Conservation (phyloP, 2,888 invertebrate species). For the Penaeus monodon region DNA sequence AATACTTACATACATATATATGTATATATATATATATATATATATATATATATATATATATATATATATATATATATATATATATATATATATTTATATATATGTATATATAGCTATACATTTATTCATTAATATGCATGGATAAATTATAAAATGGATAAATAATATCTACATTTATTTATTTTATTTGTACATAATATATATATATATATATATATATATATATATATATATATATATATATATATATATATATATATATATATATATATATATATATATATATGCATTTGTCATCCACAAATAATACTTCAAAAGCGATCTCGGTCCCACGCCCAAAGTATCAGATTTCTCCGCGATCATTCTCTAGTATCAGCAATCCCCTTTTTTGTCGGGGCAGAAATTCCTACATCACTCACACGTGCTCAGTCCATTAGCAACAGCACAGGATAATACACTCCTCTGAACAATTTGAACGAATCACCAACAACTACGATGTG, state of each 20-base stretch:
- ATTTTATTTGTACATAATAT: not conserved
- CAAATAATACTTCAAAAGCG: too few relatives aligned
- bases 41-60: not conserved
- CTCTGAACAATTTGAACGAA: too few relatives aligned
- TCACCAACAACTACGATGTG: too few relatives aligned
- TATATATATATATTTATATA: not conserved
- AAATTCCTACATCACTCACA: too few relatives aligned
- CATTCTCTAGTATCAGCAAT: too few relatives aligned
- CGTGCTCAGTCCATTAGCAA: too few relatives aligned
- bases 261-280: conserved; percentile 32
- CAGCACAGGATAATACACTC: too few relatives aligned
- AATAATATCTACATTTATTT: conserved; percentile 15
- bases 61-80: not conserved
- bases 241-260: conserved; percentile 29
- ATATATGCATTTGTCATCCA: not conserved
- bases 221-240: conserved; percentile 37
- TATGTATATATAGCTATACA: not conserved
- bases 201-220: not conserved
- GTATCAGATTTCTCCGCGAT: too few relatives aligned
- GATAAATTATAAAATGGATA: too few relatives aligned
- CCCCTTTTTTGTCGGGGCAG: too few relatives aligned
- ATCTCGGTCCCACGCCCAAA: too few relatives aligned
- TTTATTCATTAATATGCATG: not conserved
- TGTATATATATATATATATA: not conserved
- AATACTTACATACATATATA: too few relatives aligned